Evolutionary conservation across 2,888 invertebrate genomes (phyloP).

Genomic region (Tanaodytes sp.): DNA sequence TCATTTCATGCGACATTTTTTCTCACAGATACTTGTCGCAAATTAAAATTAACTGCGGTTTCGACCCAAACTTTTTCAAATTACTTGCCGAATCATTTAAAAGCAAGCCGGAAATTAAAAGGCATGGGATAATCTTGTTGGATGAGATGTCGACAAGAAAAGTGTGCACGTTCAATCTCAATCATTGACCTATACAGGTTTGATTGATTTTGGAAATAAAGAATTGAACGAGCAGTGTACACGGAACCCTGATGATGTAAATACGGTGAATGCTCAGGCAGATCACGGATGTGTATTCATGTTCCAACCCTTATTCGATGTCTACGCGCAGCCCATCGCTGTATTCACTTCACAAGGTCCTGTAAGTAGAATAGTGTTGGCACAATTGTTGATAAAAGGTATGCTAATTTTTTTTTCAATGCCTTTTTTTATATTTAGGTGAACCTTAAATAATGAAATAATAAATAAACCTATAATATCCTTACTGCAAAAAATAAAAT

Average conservation of each 20-base stretch:
- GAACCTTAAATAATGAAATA: too few relatives aligned
- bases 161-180: not conserved
- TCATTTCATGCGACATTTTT: too few relatives aligned
- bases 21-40: too few relatives aligned
- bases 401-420: too few relatives aligned
- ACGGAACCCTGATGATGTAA: not conserved
- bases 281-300: too few relatives aligned
- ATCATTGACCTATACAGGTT: not conserved
- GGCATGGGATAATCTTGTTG: slow-evolving; percentile 8
- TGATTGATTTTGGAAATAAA: too few relatives aligned
- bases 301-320: too few relatives aligned
- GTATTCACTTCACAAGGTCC: slow-evolving; percentile 14
- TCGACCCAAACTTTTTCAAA: slow-evolving; percentile 13
- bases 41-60: slow-evolving; percentile 10
- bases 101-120: slow-evolving; percentile 7
- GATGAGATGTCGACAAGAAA: slow-evolving; percentile 19
- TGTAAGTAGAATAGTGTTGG: not conserved
- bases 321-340: too few relatives aligned
- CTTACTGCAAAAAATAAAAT: too few relatives aligned
- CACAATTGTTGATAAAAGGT: slow-evolving; percentile 14
- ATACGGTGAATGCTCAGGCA: slow-evolving; percentile 1
- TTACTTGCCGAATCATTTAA: not conserved
- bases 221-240: slow-evolving; percentile 3
- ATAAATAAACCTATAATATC: too few relatives aligned
- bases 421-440: too few relatives aligned